Percentiles rank a stretch among this genome's conserved stretches.
Conservation (phyloP, 92 coral and sea anemone genomes). For the Bergia sp. region DNA sequence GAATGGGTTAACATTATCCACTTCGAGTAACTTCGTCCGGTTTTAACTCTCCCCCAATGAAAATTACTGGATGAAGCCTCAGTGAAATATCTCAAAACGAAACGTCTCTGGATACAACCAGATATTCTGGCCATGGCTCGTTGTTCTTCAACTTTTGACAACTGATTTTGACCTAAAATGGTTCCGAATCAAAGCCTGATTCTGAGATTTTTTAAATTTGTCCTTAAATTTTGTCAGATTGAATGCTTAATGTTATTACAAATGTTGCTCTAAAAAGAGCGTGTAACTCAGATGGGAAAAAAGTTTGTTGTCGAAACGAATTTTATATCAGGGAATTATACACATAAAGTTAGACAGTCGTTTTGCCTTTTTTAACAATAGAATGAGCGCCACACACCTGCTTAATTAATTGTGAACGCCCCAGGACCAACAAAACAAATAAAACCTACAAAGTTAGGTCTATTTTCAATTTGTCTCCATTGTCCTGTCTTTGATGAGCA, state of each 20-base stretch:
- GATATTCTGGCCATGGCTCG: not conserved
- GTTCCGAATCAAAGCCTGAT: not conserved
- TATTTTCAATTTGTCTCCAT: conserved; percentile 13
- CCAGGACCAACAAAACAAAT: conserved; percentile 5
- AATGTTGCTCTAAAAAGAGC: not conserved
- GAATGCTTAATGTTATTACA: not conserved
- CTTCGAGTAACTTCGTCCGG: not conserved
- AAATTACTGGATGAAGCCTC: not conserved
- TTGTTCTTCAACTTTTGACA: not conserved
- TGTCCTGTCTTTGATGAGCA: conserved; percentile 15
- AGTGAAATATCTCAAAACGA: not conserved
- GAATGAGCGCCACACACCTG: conserved; percentile 19
- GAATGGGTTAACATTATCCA: not conserved
- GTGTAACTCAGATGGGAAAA: not conserved
- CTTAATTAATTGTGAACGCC: not conserved
- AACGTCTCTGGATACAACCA: not conserved
- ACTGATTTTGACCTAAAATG: not conserved
- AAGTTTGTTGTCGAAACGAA: not conserved
- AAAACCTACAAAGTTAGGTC: conserved; percentile 22
- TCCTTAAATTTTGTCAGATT: not conserved
- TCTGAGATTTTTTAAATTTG: not conserved
- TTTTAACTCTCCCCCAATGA: not conserved
- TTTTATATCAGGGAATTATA: not conserved
- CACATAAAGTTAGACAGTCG: not conserved
- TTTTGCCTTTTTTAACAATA: conserved; percentile 15